Evolutionary conservation across 1,140 invertebrate species (phyloP).

Genomic region (Aphelenchoides besseyi): DNA sequence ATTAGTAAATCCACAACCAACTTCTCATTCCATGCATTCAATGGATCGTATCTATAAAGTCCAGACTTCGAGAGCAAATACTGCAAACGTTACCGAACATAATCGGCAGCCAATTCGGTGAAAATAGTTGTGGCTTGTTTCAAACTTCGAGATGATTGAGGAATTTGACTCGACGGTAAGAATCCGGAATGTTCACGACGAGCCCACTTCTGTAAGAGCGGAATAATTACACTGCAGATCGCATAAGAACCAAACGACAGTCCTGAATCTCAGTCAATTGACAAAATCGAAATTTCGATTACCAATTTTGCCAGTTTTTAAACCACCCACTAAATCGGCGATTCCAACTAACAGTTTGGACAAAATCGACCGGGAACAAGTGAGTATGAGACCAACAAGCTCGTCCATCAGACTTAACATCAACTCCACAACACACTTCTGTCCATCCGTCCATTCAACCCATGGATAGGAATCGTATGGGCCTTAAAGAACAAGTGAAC

Average conservation of each 20-base stretch:
- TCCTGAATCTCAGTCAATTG: slow-evolving; percentile 16
- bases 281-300: neutral
- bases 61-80: neutral
- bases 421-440: slow-evolving; percentile 27
- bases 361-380: slow-evolving; percentile 21
- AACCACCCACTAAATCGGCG: slow-evolving; percentile 7
- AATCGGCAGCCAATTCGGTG: slow-evolving; percentile 25
- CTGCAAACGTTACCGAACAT: neutral
- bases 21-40: slow-evolving; percentile 18
- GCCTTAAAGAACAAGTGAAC: slow-evolving; percentile 21
- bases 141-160: slow-evolving; percentile 8
- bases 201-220: slow-evolving; percentile 23
- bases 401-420: slow-evolving; percentile 25
- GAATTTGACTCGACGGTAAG: slow-evolving; percentile 20
- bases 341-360: slow-evolving; percentile 10
- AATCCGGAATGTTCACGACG: slow-evolving; percentile 21
- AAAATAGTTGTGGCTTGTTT: slow-evolving; percentile 21
- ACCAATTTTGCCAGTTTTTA: slow-evolving; percentile 16
- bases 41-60: slow-evolving; percentile 10
- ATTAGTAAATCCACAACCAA: slow-evolving; percentile 9
- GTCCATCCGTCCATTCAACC: slow-evolving; percentile 7
- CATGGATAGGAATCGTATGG: neutral
- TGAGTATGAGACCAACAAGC: slow-evolving; percentile 9
- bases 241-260: slow-evolving; percentile 15
- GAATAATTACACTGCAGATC: slow-evolving; percentile 19